phyloP scores from a whole-genome alignment of 1,140 invertebrate genomes.

The Neomicropteryx cornuta region DNA sequence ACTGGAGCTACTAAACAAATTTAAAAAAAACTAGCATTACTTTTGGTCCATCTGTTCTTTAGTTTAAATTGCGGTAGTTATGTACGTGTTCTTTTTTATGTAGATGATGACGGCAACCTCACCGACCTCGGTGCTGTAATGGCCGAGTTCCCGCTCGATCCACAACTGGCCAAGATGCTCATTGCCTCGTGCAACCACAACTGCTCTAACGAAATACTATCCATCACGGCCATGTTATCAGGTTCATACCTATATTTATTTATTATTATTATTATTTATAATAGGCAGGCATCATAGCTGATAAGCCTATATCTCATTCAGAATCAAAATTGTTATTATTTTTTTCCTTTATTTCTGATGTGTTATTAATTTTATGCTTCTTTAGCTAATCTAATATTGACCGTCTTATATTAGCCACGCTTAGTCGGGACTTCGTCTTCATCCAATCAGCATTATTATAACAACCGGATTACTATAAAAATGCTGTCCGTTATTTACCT shows the following conservation, averaged over 20 bases:
- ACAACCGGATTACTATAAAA: too few relatives aligned
- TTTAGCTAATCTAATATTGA: constrained; percentile 1
- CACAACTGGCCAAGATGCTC: constrained; percentile 97
- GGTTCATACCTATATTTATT: constrained; percentile 49
- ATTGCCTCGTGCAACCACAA: constrained; percentile 95
- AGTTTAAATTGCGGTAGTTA: constrained; percentile 13
- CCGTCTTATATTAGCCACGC: too few relatives aligned
- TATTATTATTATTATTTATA: constrained; percentile 7
- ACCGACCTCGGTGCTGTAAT: constrained; percentile 96
- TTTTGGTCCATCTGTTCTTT: background rate
- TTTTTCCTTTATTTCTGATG: too few relatives aligned
- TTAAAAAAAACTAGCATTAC: too few relatives aligned
- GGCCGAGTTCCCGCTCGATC: constrained; percentile 99
- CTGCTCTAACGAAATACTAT: constrained; percentile 98
- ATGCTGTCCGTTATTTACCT: too few relatives aligned
- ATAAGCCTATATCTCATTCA: constrained; percentile 4
- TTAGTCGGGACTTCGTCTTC: too few relatives aligned
- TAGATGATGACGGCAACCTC: constrained; percentile 91
- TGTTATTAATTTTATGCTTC: constrained; percentile 1
- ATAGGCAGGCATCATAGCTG: too few relatives aligned
- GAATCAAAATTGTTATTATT: too few relatives aligned
- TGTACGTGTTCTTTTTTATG: too few relatives aligned
- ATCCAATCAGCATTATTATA: too few relatives aligned
- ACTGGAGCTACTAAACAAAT: too few relatives aligned
- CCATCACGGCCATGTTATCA: constrained; percentile 98